Evolutionary conservation across 2,888 invertebrate genomes (phyloP).

Genomic region (Timema cristinae): DNA sequence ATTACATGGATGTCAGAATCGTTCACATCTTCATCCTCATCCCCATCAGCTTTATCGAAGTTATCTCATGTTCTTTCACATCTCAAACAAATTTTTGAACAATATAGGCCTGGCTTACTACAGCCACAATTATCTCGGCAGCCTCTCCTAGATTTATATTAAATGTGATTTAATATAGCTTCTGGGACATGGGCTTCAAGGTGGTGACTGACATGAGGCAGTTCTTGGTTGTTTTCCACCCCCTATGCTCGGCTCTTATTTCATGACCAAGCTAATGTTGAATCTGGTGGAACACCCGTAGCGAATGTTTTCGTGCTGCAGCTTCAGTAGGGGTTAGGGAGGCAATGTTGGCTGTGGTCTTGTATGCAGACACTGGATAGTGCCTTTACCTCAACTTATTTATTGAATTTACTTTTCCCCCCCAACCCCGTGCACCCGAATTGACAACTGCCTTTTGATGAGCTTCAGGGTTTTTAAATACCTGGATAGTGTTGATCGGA

Average conservation of each 20-base stretch:
- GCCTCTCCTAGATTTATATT: slow-evolving; percentile 7
- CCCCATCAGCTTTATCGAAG: neutral
- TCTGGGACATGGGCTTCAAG: neutral
- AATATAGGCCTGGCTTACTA: neutral
- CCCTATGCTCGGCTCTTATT: neutral
- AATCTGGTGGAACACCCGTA: neutral
- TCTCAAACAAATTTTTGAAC: neutral
- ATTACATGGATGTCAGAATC: neutral
- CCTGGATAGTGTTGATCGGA: too few relatives aligned
- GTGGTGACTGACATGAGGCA: slow-evolving; percentile 6
- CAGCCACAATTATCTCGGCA: neutral
- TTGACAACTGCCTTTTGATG: too few relatives aligned
- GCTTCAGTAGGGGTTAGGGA: slow-evolving; percentile 9
- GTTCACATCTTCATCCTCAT: neutral
- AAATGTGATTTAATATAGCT: neutral
- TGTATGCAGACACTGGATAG: too few relatives aligned
- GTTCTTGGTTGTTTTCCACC: slow-evolving; percentile 13
- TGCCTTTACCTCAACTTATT: too few relatives aligned
- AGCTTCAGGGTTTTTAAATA: too few relatives aligned
- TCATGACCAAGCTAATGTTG: slow-evolving; percentile 3
- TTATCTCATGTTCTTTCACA: neutral
- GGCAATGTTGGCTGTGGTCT: neutral
- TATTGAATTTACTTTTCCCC: too few relatives aligned
- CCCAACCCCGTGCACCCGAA: too few relatives aligned
- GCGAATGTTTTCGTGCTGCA: slow-evolving; percentile 17